These are phyloP conservation scores for Limnephilus marmoratus DNA, from an alignment of 2,888 invertebrate species.

Conservation along the genomic window DNA sequence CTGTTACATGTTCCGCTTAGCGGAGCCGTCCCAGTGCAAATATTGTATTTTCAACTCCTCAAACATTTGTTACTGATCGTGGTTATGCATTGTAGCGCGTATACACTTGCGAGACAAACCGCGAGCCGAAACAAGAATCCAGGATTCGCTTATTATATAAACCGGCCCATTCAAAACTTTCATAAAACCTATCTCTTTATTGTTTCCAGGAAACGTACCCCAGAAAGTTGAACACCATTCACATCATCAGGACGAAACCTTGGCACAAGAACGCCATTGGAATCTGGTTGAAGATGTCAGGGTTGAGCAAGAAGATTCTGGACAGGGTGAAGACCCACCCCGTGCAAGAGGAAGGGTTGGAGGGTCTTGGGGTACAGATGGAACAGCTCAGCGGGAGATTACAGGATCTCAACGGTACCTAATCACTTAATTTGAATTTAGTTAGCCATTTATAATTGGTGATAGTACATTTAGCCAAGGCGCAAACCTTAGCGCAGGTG, in stretches of 20 bases:
- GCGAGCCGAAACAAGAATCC: too few relatives aligned
- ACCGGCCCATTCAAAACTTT: neutral
- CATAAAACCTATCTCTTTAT: neutral
- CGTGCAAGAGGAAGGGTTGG: conserved; percentile 50
- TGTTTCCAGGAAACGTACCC: conserved; percentile 63
- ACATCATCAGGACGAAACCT: conserved; percentile 59
- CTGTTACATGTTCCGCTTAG: too few relatives aligned
- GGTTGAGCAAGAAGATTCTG: conserved; percentile 55
- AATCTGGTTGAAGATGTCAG: conserved; percentile 59
- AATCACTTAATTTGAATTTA: neutral
- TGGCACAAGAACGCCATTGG: conserved; percentile 61
- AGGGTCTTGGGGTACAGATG: conserved; percentile 55
- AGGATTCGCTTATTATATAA: neutral
- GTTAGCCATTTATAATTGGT: neutral
- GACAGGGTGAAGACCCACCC: conserved; percentile 54
- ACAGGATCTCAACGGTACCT: conserved; percentile 63
- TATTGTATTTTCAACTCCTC: too few relatives aligned
- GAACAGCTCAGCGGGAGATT: conserved; percentile 54
- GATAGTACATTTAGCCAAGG: neutral
- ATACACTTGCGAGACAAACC: too few relatives aligned
- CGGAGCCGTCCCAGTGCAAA: too few relatives aligned
- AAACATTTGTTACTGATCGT: too few relatives aligned
- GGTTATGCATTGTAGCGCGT: too few relatives aligned
- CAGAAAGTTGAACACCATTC: conserved; percentile 55
- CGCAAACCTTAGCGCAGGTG: neutral